Conservation (phyloP, 2,113 vertebrate genomes). For the Camelus bactrianus region DNA sequence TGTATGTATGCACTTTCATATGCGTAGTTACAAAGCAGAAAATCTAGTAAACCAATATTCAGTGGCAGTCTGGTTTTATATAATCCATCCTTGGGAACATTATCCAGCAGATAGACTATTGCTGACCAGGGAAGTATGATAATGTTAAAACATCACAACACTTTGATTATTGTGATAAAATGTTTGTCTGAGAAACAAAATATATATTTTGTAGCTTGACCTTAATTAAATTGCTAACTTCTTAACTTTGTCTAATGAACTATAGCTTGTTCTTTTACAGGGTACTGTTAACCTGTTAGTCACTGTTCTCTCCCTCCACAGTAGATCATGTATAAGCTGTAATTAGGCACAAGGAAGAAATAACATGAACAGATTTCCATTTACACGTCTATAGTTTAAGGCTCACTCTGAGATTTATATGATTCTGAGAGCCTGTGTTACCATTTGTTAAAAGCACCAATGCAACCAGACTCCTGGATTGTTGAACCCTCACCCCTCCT, state of each 20-base stretch:
- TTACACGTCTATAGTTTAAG: conserved; percentile 7
- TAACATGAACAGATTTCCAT: neutral
- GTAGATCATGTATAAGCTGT: neutral
- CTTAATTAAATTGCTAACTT: conserved; percentile 54
- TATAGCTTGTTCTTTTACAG: conserved; percentile 4
- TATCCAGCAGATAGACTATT: conserved; percentile 42
- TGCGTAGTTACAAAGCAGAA: neutral
- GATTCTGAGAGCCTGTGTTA: neutral
- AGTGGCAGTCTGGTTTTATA: conserved; percentile 9
- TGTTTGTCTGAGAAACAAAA: conserved; percentile 60
- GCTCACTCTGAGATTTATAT: neutral
- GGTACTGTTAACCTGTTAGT: neutral
- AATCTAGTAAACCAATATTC: neutral
- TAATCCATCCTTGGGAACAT: conserved; percentile 42
- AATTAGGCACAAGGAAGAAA: neutral
- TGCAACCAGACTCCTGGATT: neutral
- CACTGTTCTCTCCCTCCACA: neutral
- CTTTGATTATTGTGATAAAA: conserved; percentile 61
- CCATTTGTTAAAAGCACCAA: neutral
- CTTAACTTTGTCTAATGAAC: conserved; percentile 47
- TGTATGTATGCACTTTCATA: neutral
- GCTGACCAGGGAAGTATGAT: conserved; percentile 14
- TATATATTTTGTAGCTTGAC: conserved; percentile 62
- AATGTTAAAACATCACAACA: neutral
- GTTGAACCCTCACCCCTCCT: neutral